These are phyloP conservation scores for Siniperca chuatsi DNA, from an alignment of 2,113 vertebrate species.

Conservation along the genomic window DNA sequence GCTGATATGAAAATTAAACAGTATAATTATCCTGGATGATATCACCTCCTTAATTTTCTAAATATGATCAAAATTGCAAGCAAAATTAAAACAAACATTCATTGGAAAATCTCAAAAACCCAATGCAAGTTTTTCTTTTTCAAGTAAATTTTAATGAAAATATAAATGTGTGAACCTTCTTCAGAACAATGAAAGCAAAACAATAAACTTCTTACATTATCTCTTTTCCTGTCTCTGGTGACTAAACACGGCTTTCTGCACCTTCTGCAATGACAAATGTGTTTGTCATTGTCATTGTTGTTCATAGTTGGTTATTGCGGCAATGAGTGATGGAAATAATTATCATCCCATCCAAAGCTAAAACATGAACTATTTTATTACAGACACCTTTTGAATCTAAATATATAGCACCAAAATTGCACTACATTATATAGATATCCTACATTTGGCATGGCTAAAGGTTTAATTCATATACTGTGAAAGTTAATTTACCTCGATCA, in stretches of 20 bases:
- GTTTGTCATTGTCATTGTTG: neutral
- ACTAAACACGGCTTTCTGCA: neutral
- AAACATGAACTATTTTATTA: neutral
- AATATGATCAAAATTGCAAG: too few species aligned
- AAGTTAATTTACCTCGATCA: neutral
- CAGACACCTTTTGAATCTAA: neutral
- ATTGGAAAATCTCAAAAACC: neutral
- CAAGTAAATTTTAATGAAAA: neutral
- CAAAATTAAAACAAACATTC: neutral
- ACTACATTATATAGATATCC: neutral
- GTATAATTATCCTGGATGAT: neutral
- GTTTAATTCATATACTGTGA: neutral
- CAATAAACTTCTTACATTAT: neutral
- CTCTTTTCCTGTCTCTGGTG: neutral
- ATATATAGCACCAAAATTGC: neutral
- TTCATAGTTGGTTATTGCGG: neutral
- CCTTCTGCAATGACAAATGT: neutral
- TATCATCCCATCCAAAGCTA: neutral
- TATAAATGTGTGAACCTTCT: neutral
- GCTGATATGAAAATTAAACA: neutral
- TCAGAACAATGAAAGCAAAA: neutral
- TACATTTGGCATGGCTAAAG: neutral
- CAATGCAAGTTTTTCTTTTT: neutral
- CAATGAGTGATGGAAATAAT: neutral
- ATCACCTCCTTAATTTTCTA: too few species aligned